phyloP scores from a whole-genome alignment of 2,113 vertebrate species.

The Peromyscus californicus region DNA sequence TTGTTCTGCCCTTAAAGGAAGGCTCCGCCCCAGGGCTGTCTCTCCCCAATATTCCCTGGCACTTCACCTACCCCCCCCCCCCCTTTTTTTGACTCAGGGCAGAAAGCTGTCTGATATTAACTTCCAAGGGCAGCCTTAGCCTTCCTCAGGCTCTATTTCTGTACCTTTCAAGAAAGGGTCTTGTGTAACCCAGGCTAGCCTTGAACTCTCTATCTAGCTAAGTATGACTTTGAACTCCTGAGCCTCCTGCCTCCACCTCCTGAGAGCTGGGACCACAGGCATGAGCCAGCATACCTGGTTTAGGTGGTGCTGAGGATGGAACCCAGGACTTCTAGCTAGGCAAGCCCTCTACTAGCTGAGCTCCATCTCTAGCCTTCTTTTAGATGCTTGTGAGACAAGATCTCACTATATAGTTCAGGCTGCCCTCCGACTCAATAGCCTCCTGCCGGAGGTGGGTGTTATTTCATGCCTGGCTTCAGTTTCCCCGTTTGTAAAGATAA shows the following conservation, averaged over 20 bases:
- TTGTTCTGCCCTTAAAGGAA: neutral
- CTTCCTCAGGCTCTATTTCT: neutral
- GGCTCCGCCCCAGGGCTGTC: neutral
- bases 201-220: neutral
- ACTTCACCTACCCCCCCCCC: neutral
- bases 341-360: no score
- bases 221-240: neutral
- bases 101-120: neutral
- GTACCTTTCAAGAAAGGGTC: neutral
- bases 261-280: neutral
- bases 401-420: neutral
- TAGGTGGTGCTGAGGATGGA: neutral
- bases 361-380: neutral
- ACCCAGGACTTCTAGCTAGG: neutral
- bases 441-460: neutral
- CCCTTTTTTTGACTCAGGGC: neutral
- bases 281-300: neutral
- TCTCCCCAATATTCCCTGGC: neutral
- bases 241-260: no score
- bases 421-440: neutral
- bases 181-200: neutral
- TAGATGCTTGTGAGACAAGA: neutral
- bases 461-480: neutral
- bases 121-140: neutral
- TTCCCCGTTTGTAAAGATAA: neutral